Percentiles rank a stretch among this genome's conserved stretches.
phyloP scores from a whole-genome alignment of 2,888 invertebrate species.

The Eugnorisma glareosa region DNA sequence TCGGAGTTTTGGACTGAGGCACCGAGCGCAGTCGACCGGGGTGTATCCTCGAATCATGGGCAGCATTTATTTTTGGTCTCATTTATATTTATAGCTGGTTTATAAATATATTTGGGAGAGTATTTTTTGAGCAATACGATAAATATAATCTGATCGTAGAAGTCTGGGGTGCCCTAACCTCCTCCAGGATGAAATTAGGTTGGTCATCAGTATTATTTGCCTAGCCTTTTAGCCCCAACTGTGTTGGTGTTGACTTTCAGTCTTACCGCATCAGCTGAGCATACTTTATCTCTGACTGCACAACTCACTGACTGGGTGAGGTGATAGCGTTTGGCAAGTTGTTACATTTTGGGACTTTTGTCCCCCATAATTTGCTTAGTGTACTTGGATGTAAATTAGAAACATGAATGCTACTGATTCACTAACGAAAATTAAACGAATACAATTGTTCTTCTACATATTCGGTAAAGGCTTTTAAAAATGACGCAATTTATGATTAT shows the following conservation, averaged over 20 bases:
- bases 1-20: slow-evolving; percentile 62
- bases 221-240: not conserved
- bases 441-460: not conserved
- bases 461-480: not conserved
- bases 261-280: not conserved
- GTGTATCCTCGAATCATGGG: slow-evolving; percentile 61
- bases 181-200: not conserved
- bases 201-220: not conserved
- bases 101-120: not conserved
- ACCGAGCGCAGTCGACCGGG: slow-evolving; percentile 57
- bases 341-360: not conserved
- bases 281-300: not conserved
- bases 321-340: not conserved
- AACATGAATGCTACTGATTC: too few relatives aligned
- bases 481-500: not conserved
- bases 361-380: not conserved
- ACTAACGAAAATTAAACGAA: not conserved
- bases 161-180: not conserved
- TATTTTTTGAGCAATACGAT: not conserved
- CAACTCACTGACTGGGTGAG: not conserved
- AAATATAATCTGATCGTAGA: not conserved
- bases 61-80: slow-evolving; percentile 35
- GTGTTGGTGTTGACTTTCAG: not conserved
- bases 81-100: slow-evolving; percentile 33
- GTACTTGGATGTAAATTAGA: not conserved